A percentile compares a stretch with the other conserved stretches of the same genome.
Conservation (phyloP, 2,113 vertebrate genomes). For the rabbit (Oryctolagus cuniculus) region mOryCun1.1 NC_091453.1:17403501-17404000, state of each 20-base stretch:
- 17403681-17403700: too few relatives aligned
- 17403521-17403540: too few relatives aligned
- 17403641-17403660: too few relatives aligned
- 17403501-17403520: background rate
- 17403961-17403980: conserved; percentile 43
- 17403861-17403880: background rate
- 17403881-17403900: background rate
- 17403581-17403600: too few relatives aligned
- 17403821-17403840: conserved; percentile 32
- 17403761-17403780: background rate
- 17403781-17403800: conserved; percentile 11
- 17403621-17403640: too few relatives aligned
- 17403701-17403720: too few relatives aligned
- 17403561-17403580: too few relatives aligned
- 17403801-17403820: conserved; percentile 11
- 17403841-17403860: conserved; percentile 35
- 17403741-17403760: conserved; percentile 40
- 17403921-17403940: conserved; percentile 13
- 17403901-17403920: conserved; percentile 49
- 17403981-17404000: conserved; percentile 40
- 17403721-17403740: background rate
- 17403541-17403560: too few relatives aligned
- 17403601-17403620: too few relatives aligned
- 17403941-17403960: conserved; percentile 38
- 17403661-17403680: too few relatives aligned